Evolutionary conservation across 2,113 vertebrate genomes (phyloP).

Genomic region (Phylloscopus trochiloides): DNA sequence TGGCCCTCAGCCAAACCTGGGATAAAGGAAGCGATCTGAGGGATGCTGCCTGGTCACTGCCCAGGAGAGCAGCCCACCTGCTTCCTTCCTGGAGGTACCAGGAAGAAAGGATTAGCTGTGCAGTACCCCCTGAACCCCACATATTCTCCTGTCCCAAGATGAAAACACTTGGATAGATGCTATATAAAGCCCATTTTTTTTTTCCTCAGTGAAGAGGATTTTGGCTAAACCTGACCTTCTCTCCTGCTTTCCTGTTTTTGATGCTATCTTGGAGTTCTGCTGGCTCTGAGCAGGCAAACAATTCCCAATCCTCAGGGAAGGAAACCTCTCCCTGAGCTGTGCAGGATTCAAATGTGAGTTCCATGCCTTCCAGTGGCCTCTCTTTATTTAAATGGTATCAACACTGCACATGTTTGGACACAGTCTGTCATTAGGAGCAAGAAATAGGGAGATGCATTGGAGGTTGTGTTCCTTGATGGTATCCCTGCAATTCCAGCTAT

Average conservation of each 20-base stretch:
- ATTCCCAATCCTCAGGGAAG: rapidly evolving
- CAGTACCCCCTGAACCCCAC: background rate
- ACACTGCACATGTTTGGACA: rapidly evolving
- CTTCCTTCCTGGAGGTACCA: background rate
- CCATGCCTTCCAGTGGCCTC: background rate
- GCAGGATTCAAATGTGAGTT: rapidly evolving
- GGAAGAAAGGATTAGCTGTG: background rate
- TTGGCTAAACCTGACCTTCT: background rate
- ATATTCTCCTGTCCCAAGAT: background rate
- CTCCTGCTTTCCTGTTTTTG: background rate
- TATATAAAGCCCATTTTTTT: background rate
- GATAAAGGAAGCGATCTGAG: background rate
- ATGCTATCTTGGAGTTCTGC: rapidly evolving
- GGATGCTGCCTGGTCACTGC: background rate
- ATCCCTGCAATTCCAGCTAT: background rate
- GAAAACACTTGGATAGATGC: background rate
- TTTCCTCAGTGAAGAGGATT: background rate
- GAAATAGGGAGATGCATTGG: background rate
- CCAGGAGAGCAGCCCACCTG: background rate
- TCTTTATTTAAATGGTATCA: background rate
- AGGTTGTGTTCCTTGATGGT: background rate
- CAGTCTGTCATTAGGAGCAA: background rate
- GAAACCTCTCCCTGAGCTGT: background rate
- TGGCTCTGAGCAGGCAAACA: background rate
- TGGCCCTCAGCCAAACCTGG: background rate